phyloP scores from a whole-genome alignment of 2,888 invertebrate species.

The Cataglyphis albicans region DNA sequence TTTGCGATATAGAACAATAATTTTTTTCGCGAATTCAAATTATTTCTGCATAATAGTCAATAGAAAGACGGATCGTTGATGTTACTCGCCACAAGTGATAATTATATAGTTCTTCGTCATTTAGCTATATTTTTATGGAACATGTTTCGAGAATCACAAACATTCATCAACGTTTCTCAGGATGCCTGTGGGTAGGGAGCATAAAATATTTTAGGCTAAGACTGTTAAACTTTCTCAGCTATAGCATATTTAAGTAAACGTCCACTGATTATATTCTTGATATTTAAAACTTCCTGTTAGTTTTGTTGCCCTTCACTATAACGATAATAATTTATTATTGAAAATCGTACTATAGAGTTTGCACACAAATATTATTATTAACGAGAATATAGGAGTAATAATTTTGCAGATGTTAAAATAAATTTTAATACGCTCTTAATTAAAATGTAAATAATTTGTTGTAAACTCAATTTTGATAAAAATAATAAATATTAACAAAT shows the following conservation, averaged over 20 bases:
- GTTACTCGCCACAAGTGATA: conserved; percentile 30
- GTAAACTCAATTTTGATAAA: conserved; percentile 8
- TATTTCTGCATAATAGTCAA: not conserved
- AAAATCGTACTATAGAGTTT: not conserved
- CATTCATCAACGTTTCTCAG: conserved; percentile 55
- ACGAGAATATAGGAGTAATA: not conserved
- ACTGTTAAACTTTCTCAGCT: not conserved
- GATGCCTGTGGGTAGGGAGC: conserved; percentile 49
- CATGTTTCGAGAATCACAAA: conserved; percentile 56
- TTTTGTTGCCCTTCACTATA: not conserved
- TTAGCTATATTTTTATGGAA: conserved; percentile 53
- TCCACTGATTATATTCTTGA: not conserved
- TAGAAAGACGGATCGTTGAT: conserved; percentile 42
- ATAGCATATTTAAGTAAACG: conserved; percentile 10
- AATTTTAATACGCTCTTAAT: not conserved
- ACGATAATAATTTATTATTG: not conserved
- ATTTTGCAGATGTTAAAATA: not conserved
- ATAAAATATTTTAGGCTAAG: not conserved
- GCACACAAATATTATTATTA: not conserved
- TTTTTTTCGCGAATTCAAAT: not conserved
- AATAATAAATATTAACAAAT: conserved; percentile 11
- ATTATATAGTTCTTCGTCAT: conserved; percentile 50
- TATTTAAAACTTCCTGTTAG: conserved; percentile 8
- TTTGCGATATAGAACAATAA: conserved; percentile 24
- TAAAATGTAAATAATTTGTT: not conserved